Percentiles rank a stretch among this genome's conserved stretches.
Conservation (phyloP, 2,797 vertebrate genomes). For the Pangasius mekongensis region DNA sequence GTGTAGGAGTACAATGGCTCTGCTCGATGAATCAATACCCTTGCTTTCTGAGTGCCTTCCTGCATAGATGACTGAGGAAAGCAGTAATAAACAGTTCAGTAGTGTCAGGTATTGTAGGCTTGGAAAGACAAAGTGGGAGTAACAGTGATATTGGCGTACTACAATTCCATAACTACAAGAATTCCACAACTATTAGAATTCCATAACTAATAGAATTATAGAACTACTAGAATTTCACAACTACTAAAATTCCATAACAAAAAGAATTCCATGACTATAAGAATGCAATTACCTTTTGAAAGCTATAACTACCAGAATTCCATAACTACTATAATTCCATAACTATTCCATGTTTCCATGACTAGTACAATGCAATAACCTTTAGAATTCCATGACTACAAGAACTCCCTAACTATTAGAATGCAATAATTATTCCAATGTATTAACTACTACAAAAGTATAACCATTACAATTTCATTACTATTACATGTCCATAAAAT, state of each 20-base stretch:
- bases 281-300: neutral
- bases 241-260: neutral
- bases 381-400: neutral
- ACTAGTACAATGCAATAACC: neutral
- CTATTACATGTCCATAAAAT: neutral
- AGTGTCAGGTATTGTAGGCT: constrained; percentile 13
- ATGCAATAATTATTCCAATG: neutral
- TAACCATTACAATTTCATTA: neutral
- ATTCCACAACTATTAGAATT: neutral
- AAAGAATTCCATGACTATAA: neutral
- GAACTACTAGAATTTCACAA: neutral
- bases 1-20: constrained; percentile 21
- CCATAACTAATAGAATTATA: neutral
- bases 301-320: neutral
- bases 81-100: constrained; percentile 26
- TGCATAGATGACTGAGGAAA: constrained; percentile 2
- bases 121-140: constrained; percentile 7
- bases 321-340: neutral
- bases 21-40: constrained; percentile 31
- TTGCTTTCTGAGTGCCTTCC: neutral
- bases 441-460: neutral
- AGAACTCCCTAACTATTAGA: neutral
- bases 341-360: neutral
- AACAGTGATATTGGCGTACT: neutral
- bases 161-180: neutral